These are phyloP conservation scores for Keiferia lycopersicella DNA, from an alignment of 2,888 invertebrate genomes.

Conservation along the genomic window DNA sequence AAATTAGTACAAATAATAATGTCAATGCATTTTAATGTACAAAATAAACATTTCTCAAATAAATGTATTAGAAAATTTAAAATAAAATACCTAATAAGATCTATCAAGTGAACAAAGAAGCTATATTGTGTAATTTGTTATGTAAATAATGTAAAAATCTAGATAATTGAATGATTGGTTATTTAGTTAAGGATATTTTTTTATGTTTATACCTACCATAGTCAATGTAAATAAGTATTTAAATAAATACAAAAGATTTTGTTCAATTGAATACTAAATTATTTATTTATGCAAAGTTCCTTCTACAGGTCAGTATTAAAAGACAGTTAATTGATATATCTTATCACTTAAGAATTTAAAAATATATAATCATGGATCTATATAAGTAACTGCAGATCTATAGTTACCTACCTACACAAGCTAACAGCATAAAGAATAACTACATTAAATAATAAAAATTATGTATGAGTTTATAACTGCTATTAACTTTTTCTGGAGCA, in stretches of 20 bases:
- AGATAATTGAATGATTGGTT: slow-evolving; percentile 42
- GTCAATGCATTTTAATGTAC: slow-evolving; percentile 53
- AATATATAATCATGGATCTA: no score
- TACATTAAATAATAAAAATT: no score
- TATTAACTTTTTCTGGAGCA: not conserved
- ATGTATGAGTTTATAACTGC: no score
- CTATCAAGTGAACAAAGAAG: slow-evolving; percentile 38
- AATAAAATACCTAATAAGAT: slow-evolving; percentile 27
- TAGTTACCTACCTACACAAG: no score
- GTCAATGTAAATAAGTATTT: slow-evolving; percentile 55
- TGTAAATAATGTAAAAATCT: slow-evolving; percentile 71
- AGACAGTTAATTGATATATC: no score
- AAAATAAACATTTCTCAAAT: slow-evolving; percentile 39
- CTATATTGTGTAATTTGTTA: slow-evolving; percentile 35
- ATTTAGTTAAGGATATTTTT: slow-evolving; percentile 36
- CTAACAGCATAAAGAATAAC: no score
- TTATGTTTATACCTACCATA: slow-evolving; percentile 46
- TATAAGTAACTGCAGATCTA: no score
- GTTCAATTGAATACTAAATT: slow-evolving; percentile 37
- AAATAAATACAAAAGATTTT: slow-evolving; percentile 38
- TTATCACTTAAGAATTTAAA: no score
- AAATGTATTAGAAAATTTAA: slow-evolving; percentile 13
- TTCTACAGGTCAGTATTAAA: no score
- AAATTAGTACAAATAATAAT: slow-evolving; percentile 52
- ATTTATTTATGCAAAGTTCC: no score